Conservation (phyloP, 2,888 invertebrate genomes). For the Neoitamus cyanurus region DNA sequence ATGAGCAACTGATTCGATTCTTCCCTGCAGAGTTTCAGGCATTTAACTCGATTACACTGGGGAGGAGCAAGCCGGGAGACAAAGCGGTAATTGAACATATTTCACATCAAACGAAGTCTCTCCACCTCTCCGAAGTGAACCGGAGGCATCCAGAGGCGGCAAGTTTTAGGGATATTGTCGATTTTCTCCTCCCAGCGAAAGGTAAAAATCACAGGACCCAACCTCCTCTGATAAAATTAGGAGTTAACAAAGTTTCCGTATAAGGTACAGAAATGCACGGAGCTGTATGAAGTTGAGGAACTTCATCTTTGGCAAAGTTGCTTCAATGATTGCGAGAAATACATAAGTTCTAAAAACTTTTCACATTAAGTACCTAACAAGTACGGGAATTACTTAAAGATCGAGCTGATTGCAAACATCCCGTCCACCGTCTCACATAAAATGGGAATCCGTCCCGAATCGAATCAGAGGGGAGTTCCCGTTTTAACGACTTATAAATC, state of each 20-base stretch:
- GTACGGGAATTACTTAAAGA: constrained; percentile 9
- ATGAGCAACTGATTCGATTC: background rate
- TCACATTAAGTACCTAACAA: background rate
- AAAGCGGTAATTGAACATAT: background rate
- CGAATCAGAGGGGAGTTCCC: background rate
- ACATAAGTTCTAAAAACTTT: background rate
- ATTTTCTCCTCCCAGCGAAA: background rate
- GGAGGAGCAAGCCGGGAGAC: background rate
- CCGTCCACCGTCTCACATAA: background rate
- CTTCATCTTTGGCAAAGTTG: background rate
- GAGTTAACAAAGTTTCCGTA: constrained; percentile 3
- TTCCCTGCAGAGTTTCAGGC: background rate
- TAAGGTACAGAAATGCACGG: background rate
- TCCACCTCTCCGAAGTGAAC: background rate
- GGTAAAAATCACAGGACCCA: background rate
- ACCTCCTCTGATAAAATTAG: background rate
- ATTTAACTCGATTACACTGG: background rate
- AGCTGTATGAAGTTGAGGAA: background rate
- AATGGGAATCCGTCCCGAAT: background rate
- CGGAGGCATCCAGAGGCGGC: background rate
- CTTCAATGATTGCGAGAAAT: constrained; percentile 8
- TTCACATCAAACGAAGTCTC: background rate
- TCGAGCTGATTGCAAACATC: background rate
- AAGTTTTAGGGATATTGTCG: background rate
- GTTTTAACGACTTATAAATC: background rate